phyloP scores from a whole-genome alignment of 2,888 invertebrate genomes.

The Watsonalla cultraria region DNA sequence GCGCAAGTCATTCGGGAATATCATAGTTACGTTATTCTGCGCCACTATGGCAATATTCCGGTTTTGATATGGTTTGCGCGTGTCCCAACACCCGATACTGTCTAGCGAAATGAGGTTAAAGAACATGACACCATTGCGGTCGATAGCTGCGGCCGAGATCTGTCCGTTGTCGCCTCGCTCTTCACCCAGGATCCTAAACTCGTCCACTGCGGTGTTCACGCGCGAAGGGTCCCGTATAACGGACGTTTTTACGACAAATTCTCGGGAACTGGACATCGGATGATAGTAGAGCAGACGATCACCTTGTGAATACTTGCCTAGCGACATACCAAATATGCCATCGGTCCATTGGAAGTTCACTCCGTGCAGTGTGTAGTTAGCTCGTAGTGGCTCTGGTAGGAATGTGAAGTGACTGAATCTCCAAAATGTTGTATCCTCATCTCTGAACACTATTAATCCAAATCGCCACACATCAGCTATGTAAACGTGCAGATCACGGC shows the following conservation, averaged over 20 bases:
- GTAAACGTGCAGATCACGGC: constrained; percentile 82
- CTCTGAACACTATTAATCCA: constrained; percentile 80
- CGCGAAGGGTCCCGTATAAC: constrained; percentile 82
- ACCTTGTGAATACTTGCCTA: constrained; percentile 77
- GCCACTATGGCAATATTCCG: constrained; percentile 83
- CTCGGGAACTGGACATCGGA: constrained; percentile 89
- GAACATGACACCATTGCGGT: constrained; percentile 87
- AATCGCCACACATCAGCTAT: constrained; percentile 84
- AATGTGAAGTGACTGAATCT: constrained; percentile 83
- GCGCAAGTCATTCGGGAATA: constrained; percentile 90
- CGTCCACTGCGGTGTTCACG: constrained; percentile 51
- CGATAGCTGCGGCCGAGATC: constrained; percentile 86
- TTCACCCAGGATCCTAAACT: constrained; percentile 65
- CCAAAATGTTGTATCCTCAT: constrained; percentile 80
- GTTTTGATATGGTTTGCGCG: constrained; percentile 83
- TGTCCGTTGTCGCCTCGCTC: constrained; percentile 82
- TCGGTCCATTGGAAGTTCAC: constrained; percentile 90
- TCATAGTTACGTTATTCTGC: constrained; percentile 79
- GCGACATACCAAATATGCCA: constrained; percentile 86
- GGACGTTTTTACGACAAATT: constrained; percentile 85
- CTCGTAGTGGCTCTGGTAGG: constrained; percentile 84
- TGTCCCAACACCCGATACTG: constrained; percentile 91
- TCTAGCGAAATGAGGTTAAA: constrained; percentile 89
- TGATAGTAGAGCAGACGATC: constrained; percentile 88
- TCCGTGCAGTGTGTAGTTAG: constrained; percentile 86